phyloP scores from a whole-genome alignment of 35 echinoderm and acorn worm genomes.

The Strongylocentrotus purpuratus region DNA sequence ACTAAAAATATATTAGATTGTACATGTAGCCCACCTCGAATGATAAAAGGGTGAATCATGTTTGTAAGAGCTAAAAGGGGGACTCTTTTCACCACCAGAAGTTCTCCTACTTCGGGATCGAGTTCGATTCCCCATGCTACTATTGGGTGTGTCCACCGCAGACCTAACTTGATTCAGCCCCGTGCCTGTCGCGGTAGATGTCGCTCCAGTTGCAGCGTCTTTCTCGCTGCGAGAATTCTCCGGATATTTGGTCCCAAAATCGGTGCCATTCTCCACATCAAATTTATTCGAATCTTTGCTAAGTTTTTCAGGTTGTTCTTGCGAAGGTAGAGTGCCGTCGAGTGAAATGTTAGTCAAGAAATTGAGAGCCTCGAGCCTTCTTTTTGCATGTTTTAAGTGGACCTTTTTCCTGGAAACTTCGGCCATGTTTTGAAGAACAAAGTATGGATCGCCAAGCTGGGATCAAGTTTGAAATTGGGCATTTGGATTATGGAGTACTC shows the following conservation, averaged over 20 bases:
- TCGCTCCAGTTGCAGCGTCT: conserved; percentile 7
- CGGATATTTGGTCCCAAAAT: background rate
- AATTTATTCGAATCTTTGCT: background rate
- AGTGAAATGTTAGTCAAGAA: conserved; percentile 69
- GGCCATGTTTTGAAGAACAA: conserved; percentile 50
- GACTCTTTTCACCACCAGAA: conserved; percentile 12
- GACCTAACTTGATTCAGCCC: conserved; percentile 13
- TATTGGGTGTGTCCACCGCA: conserved; percentile 6
- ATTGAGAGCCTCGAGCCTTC: conserved; percentile 61
- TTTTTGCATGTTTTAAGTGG: conserved; percentile 62
- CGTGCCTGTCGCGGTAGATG: background rate
- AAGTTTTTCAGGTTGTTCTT: background rate
- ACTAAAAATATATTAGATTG: background rate
- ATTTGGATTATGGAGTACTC: too few relatives aligned
- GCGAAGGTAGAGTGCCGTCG: conserved; percentile 47
- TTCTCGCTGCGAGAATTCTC: conserved; percentile 31
- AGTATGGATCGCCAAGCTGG: background rate
- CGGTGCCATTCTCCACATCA: conserved; percentile 6
- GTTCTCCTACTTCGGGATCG: background rate
- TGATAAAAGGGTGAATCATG: conserved; percentile 27
- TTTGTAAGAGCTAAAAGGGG: background rate
- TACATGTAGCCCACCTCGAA: background rate
- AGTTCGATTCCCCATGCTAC: background rate
- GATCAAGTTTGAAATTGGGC: too few relatives aligned
- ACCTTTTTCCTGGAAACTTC: conserved; percentile 42